These are phyloP conservation scores for Chroicocephalus ridibundus DNA, from an alignment of 2,113 vertebrate species.

Conservation along the genomic window DNA sequence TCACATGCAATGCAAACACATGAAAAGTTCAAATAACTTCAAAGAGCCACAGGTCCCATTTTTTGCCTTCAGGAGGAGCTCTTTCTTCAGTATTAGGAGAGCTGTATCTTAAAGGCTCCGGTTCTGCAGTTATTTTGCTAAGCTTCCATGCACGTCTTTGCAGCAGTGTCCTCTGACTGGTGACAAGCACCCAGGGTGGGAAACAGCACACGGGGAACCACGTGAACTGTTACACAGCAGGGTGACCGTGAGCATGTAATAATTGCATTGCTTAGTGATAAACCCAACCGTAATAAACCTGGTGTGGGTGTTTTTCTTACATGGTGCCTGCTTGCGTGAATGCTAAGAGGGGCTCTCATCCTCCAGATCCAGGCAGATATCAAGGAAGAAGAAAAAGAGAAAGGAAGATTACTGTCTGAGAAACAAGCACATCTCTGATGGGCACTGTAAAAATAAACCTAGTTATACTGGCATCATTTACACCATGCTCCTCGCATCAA, in stretches of 20 bases:
- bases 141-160: background rate
- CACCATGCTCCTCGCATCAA: background rate
- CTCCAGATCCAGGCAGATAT: constrained; percentile 6
- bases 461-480: background rate
- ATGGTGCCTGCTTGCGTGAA: background rate
- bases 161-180: background rate
- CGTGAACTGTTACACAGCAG: background rate
- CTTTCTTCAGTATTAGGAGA: background rate
- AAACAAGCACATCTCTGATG: background rate
- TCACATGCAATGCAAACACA: background rate
- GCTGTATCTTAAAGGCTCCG: background rate
- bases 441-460: background rate
- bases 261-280: background rate
- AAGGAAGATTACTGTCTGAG: constrained; percentile 19
- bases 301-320: background rate
- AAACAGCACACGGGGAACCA: background rate
- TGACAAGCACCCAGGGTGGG: background rate
- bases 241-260: background rate
- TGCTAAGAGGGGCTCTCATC: background rate
- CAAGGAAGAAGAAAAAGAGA: constrained; percentile 28
- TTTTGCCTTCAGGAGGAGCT: constrained; percentile 50
- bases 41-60: background rate
- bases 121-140: background rate
- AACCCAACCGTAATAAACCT: background rate
- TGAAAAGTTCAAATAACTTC: background rate